phyloP scores from a whole-genome alignment of 2,797 vertebrate species.

The Trematomus bernacchii region DNA sequence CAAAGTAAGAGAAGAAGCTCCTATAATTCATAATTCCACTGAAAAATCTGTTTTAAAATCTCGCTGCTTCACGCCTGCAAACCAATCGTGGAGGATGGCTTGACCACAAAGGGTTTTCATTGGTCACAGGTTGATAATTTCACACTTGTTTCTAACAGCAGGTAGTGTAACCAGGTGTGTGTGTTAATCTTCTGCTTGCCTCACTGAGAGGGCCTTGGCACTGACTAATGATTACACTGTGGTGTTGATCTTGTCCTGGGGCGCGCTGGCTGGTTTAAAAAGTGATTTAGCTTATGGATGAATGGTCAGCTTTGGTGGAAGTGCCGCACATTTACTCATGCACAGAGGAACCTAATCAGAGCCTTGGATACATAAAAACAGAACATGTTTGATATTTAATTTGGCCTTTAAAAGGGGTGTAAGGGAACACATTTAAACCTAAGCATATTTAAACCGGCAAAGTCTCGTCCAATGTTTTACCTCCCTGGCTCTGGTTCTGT shows the following conservation, averaged over 20 bases:
- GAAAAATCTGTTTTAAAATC: slow-evolving; percentile 72
- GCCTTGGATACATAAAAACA: slow-evolving; percentile 44
- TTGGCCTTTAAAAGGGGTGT: slow-evolving; percentile 3
- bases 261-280: slow-evolving; percentile 36
- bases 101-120: slow-evolving; percentile 59
- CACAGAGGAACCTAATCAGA: slow-evolving; percentile 58
- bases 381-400: slow-evolving; percentile 19
- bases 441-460: not conserved
- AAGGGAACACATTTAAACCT: slow-evolving; percentile 12
- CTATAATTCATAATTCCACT: slow-evolving; percentile 50
- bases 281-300: slow-evolving; percentile 55
- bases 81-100: slow-evolving; percentile 64
- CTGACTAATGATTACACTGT: slow-evolving; percentile 63
- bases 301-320: slow-evolving; percentile 67
- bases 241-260: slow-evolving; percentile 66
- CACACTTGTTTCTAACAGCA: slow-evolving; percentile 63
- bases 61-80: slow-evolving; percentile 65
- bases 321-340: slow-evolving; percentile 31
- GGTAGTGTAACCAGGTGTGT: slow-evolving; percentile 53
- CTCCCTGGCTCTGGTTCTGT: slow-evolving; percentile 63
- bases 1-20: slow-evolving; percentile 86
- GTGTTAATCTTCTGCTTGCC: slow-evolving; percentile 63
- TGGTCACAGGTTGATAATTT: slow-evolving; percentile 73
- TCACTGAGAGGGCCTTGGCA: slow-evolving; percentile 57
- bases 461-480: slow-evolving; percentile 19